A percentile compares a stretch with the other conserved stretches of the same genome.
phyloP scores from a whole-genome alignment of 2,888 invertebrate genomes.

The Machimus atricapillus region DNA sequence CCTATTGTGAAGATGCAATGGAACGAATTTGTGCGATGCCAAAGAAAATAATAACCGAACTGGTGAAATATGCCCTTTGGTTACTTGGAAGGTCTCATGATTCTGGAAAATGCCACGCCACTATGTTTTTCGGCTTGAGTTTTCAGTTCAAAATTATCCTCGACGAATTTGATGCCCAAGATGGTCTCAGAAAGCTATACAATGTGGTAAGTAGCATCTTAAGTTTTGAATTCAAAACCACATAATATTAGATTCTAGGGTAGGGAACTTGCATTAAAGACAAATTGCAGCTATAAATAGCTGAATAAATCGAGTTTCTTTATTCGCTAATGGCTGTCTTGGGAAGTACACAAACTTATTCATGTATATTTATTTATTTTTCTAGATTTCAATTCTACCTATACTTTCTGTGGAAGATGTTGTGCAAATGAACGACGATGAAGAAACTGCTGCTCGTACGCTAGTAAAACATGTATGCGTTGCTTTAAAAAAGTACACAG shows the following conservation, averaged over 20 bases:
- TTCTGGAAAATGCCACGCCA: slow-evolving; percentile 96
- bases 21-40: slow-evolving; percentile 91
- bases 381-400: slow-evolving; percentile 81
- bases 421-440: slow-evolving; percentile 76
- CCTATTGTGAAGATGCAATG: slow-evolving; percentile 98
- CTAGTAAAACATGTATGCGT: slow-evolving; percentile 90
- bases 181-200: slow-evolving; percentile 90
- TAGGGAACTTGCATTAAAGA: too few species aligned
- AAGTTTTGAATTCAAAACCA: neutral
- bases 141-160: slow-evolving; percentile 93
- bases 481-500: slow-evolving; percentile 87
- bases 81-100: slow-evolving; percentile 95
- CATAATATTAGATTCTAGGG: too few species aligned
- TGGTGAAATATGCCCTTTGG: slow-evolving; percentile 93
- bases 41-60: slow-evolving; percentile 74
- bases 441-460: slow-evolving; percentile 88
- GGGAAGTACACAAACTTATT: neutral
- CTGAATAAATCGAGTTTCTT: neutral
- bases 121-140: slow-evolving; percentile 96
- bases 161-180: slow-evolving; percentile 90
- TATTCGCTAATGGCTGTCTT: too few species aligned
- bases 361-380: neutral
- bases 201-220: slow-evolving; percentile 71
- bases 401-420: slow-evolving; percentile 81
- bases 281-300: too few species aligned